phyloP scores from a whole-genome alignment of 2,113 vertebrate species.

The Indicator indicator region DNA sequence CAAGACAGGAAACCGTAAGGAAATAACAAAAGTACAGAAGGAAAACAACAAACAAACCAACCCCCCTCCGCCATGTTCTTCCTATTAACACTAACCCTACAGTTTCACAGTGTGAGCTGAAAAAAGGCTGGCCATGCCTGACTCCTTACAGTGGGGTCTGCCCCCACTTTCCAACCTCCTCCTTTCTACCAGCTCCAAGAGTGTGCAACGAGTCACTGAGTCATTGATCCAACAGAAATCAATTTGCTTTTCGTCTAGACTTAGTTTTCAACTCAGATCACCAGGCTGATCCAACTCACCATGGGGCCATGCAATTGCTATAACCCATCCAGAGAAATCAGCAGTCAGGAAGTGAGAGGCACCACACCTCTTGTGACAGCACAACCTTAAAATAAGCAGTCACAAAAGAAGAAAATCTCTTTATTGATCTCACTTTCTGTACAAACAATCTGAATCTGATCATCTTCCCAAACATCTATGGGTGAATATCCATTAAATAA shows the following conservation, averaged over 20 bases:
- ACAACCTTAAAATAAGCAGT: background rate
- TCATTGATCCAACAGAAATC: slow-evolving; percentile 28
- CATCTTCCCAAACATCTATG: background rate
- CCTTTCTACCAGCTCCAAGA: background rate
- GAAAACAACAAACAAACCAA: background rate
- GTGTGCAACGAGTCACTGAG: background rate
- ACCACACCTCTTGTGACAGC: background rate
- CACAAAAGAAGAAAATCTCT: background rate
- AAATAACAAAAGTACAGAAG: background rate
- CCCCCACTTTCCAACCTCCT: background rate
- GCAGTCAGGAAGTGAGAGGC: background rate
- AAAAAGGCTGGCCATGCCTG: background rate
- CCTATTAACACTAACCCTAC: background rate
- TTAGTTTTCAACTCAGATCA: slow-evolving; percentile 7
- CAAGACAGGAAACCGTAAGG: background rate
- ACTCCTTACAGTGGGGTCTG: background rate
- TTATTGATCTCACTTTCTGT: background rate
- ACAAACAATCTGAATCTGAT: background rate
- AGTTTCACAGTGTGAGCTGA: background rate
- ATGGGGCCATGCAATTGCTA: slow-evolving; percentile 11
- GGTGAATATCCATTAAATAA: background rate
- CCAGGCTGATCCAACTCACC: slow-evolving; percentile 23
- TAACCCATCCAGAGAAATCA: background rate
- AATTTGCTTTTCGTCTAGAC: slow-evolving; percentile 1
- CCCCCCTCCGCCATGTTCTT: accelerated